A percentile compares a stretch with the other conserved stretches of the same genome.
Conservation (phyloP, 2,797 vertebrate genomes). For the Myotis vivesi region DNA sequence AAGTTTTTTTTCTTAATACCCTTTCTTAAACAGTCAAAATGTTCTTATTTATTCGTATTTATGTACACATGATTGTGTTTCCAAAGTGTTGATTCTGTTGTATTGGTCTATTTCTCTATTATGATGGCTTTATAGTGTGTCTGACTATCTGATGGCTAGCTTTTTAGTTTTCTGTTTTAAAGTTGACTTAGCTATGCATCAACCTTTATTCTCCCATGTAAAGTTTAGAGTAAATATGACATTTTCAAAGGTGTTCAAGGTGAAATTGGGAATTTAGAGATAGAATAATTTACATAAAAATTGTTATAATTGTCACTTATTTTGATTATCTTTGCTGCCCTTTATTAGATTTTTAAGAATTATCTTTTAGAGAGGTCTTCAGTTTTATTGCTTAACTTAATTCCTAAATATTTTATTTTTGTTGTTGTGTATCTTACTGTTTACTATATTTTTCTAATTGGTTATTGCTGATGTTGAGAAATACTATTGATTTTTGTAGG, state of each 20-base stretch:
- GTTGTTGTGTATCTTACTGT: not conserved
- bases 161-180: slow-evolving; percentile 19
- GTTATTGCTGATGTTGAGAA: not conserved
- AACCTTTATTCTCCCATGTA: not conserved
- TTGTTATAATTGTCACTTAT: not conserved
- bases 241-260: not conserved
- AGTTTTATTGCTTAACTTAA: not conserved
- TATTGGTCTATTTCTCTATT: not conserved
- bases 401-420: not conserved
- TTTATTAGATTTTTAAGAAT: slow-evolving; percentile 18
- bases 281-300: not conserved
- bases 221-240: not conserved
- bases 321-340: not conserved
- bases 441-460: not conserved
- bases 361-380: not conserved
- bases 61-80: not conserved
- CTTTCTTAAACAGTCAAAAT: not conserved
- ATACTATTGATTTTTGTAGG: slow-evolving; percentile 22
- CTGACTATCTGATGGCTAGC: not conserved
- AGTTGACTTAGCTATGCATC: not conserved
- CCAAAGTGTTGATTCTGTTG: not conserved
- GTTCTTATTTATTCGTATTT: not conserved
- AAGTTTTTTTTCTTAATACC: not conserved
- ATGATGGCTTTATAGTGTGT: not conserved
- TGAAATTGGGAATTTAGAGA: not conserved